Conservation (phyloP, 2,797 vertebrate genomes). For the Odontamblyopus rebecca region DNA sequence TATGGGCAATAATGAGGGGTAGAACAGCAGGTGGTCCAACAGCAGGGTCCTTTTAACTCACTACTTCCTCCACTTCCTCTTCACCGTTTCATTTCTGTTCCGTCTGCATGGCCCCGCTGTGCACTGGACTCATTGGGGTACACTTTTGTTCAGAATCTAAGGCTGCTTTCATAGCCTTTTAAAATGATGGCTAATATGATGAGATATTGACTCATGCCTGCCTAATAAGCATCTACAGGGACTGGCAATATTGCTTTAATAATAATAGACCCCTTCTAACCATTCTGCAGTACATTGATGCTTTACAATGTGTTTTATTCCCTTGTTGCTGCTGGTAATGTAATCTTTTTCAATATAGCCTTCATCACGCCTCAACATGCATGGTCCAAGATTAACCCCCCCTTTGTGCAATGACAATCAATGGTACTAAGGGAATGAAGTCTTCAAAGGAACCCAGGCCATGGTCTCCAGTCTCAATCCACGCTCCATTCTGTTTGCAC, state of each 20-base stretch:
- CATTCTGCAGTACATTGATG: conserved; percentile 50
- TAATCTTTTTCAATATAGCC: conserved; percentile 36
- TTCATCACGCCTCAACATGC: neutral
- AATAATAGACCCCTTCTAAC: conserved; percentile 38
- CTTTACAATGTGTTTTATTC: conserved; percentile 30
- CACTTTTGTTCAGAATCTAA: conserved; percentile 32
- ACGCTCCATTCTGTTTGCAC: conserved; percentile 43
- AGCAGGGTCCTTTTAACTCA: conserved; percentile 31
- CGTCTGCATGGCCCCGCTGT: conserved; percentile 11
- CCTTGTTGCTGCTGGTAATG: conserved; percentile 39
- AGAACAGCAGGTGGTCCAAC: conserved; percentile 28
- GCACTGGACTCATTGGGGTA: conserved; percentile 22
- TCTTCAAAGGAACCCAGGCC: conserved; percentile 50
- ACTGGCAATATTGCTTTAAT: conserved; percentile 52
- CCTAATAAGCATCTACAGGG: conserved; percentile 47
- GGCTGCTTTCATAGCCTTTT: conserved; percentile 33
- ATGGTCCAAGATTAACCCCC: conserved; percentile 38
- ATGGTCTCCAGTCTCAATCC: conserved; percentile 46
- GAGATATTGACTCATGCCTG: conserved; percentile 53
- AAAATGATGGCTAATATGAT: conserved; percentile 45
- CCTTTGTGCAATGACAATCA: conserved; percentile 56
- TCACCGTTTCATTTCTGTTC: conserved; percentile 25
- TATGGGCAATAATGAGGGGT: conserved; percentile 5
- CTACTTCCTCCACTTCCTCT: conserved; percentile 15
- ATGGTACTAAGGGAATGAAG: conserved; percentile 48